These are phyloP conservation scores for Xanthia icteritia DNA, from an alignment of 2,888 invertebrate genomes.

Conservation along the genomic window DNA sequence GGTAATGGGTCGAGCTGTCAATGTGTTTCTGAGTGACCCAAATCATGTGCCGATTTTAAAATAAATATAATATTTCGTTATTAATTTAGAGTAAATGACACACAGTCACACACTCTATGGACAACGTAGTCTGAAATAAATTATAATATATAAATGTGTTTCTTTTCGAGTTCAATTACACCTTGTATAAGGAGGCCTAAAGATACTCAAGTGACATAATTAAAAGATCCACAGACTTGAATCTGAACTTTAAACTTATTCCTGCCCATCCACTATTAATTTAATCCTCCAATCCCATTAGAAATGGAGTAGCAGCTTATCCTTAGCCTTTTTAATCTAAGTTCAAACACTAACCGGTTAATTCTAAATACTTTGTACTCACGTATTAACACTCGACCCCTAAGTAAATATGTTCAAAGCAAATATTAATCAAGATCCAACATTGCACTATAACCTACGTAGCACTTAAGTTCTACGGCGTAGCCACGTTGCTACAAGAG, in stretches of 20 bases:
- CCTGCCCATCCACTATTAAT: not conserved
- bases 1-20: no score
- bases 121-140: no score
- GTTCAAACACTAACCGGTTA: slow-evolving; percentile 34
- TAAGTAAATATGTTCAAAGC: slow-evolving; percentile 51
- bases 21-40: no score
- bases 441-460: slow-evolving; percentile 44
- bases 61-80: no score
- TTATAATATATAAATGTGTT: no score
- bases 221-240: not conserved
- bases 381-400: slow-evolving; percentile 39
- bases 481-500: slow-evolving; percentile 44
- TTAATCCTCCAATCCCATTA: slow-evolving; percentile 16
- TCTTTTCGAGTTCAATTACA: not conserved
- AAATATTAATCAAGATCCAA: slow-evolving; percentile 49
- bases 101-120: no score
- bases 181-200: not conserved
- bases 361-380: slow-evolving; percentile 37
- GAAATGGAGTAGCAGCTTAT: slow-evolving; percentile 14
- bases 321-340: slow-evolving; percentile 44
- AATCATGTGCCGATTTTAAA: no score
- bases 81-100: no score
- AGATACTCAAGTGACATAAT: not conserved
- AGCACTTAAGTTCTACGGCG: slow-evolving; percentile 46
- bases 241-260: not conserved